Base-by-base conservation (phyloP, 2,888 invertebrate genomes). In the Callosobruchus maculatus region DNA sequence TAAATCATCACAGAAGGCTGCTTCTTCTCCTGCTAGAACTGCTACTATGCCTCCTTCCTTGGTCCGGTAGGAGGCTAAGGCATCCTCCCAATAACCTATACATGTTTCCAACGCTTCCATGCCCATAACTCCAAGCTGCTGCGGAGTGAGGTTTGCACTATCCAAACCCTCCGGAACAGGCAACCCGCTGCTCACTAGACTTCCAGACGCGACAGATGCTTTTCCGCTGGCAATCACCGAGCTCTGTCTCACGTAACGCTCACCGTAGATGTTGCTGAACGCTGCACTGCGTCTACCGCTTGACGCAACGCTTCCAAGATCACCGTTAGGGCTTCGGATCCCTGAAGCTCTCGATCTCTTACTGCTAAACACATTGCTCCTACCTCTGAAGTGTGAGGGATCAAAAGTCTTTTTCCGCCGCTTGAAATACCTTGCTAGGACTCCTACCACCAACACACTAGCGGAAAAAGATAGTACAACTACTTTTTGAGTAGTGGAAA, bases 41-140 rank as follows among this genome's bases (percentile, higher is more conserved):
- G 93, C 91, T 70, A 93, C 88, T 0, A 93, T 90, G 22, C 84
- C 84, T n/a, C 87, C 49, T 84, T 87, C 76, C 81, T 91, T 89
- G 83, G 90, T 89, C 67, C 92, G 90, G 84, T 96, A 96, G 67
- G 94, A 92, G 0, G 94, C 92, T 79, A 98, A 88, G 18, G 97
- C 97, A 87, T 98, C 97, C 87, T 98, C 97, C 97, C 97, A 98
- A 85, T 94, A 96, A 84, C 94, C 95, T 79, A 98, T 94, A 77
- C 96, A 96, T 21, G 94, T 94, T 84, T 97, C 97, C 80, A 98
- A 87, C 0, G 97, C 95, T 87, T 98, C 97, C 93, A 98, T 94
- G 67, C 95, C 97, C 92, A 97, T 93, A 30, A 95, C 94, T 75
- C 97, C 97, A 31, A 97, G 90, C 82, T 97, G 96, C 84, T 96